A percentile compares a stretch with the other conserved stretches of the same genome.
phyloP scores from a whole-genome alignment of 2,797 vertebrate species.

The Tympanoctomys barrerae region DNA sequence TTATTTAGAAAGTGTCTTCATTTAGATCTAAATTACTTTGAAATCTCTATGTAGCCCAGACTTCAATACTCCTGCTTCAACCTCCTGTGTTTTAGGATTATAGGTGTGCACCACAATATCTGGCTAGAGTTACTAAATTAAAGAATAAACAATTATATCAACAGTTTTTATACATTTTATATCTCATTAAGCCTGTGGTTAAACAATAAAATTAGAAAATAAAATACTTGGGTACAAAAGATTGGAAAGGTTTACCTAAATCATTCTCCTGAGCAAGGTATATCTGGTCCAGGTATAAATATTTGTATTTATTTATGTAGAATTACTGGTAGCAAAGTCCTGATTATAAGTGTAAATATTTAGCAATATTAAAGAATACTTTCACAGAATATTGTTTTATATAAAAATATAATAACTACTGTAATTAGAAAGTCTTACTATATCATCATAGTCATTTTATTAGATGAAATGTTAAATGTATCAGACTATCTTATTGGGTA shows the following conservation, averaged over 20 bases:
- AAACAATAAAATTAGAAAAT: neutral
- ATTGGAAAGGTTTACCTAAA: neutral
- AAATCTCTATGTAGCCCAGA: neutral
- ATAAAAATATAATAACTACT: neutral
- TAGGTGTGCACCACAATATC: neutral
- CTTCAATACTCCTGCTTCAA: neutral
- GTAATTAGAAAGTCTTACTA: neutral
- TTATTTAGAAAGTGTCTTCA: neutral
- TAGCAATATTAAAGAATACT: neutral
- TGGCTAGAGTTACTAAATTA: constrained; percentile 14
- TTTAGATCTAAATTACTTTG: neutral
- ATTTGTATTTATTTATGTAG: neutral
- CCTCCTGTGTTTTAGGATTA: neutral
- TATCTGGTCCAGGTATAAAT: neutral
- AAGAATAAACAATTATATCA: neutral
- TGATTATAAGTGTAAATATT: neutral
- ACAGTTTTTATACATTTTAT: neutral
- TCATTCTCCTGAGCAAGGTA: neutral
- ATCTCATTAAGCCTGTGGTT: neutral
- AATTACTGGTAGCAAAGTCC: neutral
- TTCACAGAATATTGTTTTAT: neutral
- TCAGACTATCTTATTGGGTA: neutral
- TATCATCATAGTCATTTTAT: neutral
- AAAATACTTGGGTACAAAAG: neutral
- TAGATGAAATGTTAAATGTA: neutral